These are phyloP conservation scores for Decapterus maruadsi DNA, from an alignment of 2,797 vertebrate species.

Conservation along the genomic window DNA sequence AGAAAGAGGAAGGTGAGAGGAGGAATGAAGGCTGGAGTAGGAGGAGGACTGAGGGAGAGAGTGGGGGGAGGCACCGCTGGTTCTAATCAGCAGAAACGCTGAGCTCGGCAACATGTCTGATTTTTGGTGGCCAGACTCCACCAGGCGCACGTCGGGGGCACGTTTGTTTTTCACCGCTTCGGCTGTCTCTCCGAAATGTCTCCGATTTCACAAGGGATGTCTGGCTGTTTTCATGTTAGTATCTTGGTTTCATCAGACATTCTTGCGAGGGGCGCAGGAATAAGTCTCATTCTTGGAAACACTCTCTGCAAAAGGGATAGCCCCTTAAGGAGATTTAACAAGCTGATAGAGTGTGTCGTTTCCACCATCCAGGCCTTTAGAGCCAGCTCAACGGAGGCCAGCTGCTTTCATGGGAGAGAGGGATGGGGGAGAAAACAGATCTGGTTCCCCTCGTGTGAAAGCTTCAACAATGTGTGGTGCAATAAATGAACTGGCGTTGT, in stretches of 20 bases:
- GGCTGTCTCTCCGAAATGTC: constrained; percentile 50
- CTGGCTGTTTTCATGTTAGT: constrained; percentile 78
- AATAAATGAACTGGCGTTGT: constrained; percentile 47
- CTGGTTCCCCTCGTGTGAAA: constrained; percentile 67
- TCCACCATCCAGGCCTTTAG: constrained; percentile 80
- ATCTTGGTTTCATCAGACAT: constrained; percentile 76
- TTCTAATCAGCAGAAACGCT: constrained; percentile 84
- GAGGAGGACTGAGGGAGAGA: constrained; percentile 8
- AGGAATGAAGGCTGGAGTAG: constrained; percentile 45
- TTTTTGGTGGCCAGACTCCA: constrained; percentile 77
- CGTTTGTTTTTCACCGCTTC: constrained; percentile 74
- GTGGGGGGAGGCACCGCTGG: constrained; percentile 64
- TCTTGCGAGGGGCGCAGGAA: constrained; percentile 62
- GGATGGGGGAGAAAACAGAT: constrained; percentile 52
- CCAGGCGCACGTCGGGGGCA: constrained; percentile 64
- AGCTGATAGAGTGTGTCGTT: constrained; percentile 66
- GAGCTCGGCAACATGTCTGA: constrained; percentile 78
- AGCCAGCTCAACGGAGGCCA: constrained; percentile 67
- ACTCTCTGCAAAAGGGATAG: constrained; percentile 45
- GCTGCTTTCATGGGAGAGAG: constrained; percentile 64
- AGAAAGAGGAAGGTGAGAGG: constrained; percentile 31
- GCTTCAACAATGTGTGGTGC: constrained; percentile 45
- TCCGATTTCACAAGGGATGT: constrained; percentile 77
- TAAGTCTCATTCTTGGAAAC: constrained; percentile 60
- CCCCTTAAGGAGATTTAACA: constrained; percentile 62